phyloP scores from a whole-genome alignment of 1,140 invertebrate genomes.

The Cotesia vestalis region DNA sequence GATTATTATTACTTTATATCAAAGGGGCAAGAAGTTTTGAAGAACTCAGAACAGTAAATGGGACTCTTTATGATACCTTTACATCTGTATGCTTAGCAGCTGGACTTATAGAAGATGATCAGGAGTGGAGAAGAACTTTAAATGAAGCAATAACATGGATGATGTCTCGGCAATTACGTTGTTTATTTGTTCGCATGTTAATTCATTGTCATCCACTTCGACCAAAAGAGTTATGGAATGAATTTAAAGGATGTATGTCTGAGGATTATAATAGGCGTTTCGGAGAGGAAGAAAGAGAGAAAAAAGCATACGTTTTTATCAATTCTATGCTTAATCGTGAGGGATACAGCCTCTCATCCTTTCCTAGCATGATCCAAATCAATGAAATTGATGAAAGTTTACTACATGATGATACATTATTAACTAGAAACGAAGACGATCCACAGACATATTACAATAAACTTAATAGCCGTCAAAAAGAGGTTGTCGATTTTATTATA shows the following conservation, averaged over 20 bases:
- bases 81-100: conserved; percentile 26
- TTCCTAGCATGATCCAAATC: background rate
- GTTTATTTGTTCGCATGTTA: conserved; percentile 19
- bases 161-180: conserved; percentile 13
- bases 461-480: conserved; percentile 2
- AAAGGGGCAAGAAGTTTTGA: conserved; percentile 34
- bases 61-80: conserved; percentile 9
- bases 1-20: conserved; percentile 22
- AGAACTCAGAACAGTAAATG: conserved; percentile 34
- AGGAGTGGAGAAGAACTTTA: conserved; percentile 31
- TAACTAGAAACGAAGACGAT: background rate
- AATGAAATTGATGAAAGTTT: background rate
- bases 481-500: background rate
- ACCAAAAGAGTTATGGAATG: background rate
- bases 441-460: background rate
- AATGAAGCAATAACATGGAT: conserved; percentile 11
- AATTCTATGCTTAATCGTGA: background rate
- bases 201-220: background rate
- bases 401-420: background rate
- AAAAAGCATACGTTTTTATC: background rate
- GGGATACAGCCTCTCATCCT: background rate
- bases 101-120: conserved; percentile 39
- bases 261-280: background rate
- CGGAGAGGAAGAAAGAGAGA: background rate
- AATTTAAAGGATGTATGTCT: background rate